Conservation (phyloP, 1,140 invertebrate species). For the Watersipora subatra region DNA sequence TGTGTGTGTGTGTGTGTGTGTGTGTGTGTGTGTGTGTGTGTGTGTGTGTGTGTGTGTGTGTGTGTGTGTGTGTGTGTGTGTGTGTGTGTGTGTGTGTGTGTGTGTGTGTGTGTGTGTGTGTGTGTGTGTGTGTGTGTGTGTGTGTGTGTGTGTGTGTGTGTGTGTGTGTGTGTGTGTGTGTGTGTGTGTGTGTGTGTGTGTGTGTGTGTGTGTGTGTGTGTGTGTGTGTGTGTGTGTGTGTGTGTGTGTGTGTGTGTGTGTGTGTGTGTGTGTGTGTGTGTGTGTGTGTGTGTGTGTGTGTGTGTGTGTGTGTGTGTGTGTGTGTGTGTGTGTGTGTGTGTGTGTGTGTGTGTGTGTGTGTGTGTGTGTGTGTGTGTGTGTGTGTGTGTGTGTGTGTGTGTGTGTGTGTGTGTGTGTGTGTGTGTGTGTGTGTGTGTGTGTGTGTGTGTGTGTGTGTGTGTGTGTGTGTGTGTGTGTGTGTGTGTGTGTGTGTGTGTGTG, state of each 20-base stretch:
- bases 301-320: constrained; percentile 1
- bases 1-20: constrained; percentile 14
- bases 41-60: constrained; percentile 8
- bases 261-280: constrained; percentile 1
- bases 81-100: constrained; percentile 11
- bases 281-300: constrained; percentile 1
- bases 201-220: constrained; percentile 1
- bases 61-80: constrained; percentile 9
- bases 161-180: constrained; percentile 1
- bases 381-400: constrained; percentile 1
- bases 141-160: constrained; percentile 1
- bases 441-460: no score
- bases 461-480: no score
- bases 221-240: constrained; percentile 1
- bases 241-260: constrained; percentile 1
- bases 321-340: constrained; percentile 1
- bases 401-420: no score
- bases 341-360: constrained; percentile 1
- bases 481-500: no score
- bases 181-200: constrained; percentile 1
- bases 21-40: constrained; percentile 9
- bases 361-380: constrained; percentile 1
- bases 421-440: no score
- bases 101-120: constrained; percentile 9
- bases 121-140: constrained; percentile 8